Evolutionary conservation across 2,113 vertebrate species (phyloP).

Genomic region (Phylloscopus trochilus): DNA sequence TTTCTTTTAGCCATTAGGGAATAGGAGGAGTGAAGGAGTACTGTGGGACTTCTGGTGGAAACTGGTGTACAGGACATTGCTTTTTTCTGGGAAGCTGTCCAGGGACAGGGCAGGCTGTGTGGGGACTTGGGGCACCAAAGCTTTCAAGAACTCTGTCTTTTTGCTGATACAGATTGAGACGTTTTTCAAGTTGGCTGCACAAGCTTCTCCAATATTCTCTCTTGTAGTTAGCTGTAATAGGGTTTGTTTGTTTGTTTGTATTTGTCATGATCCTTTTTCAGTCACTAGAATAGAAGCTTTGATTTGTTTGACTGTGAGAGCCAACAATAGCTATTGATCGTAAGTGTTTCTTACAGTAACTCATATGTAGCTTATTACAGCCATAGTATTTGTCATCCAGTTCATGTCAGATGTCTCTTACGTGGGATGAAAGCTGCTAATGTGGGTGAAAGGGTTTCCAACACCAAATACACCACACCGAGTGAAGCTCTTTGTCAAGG

Average conservation of each 20-base stretch:
- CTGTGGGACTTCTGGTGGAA: conserved; percentile 35
- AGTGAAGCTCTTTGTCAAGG: background rate
- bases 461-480: background rate
- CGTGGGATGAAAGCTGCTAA: background rate
- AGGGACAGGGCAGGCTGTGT: background rate
- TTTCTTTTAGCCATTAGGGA: conserved; percentile 22
- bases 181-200: background rate
- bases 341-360: background rate
- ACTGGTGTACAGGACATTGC: background rate
- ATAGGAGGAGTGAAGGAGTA: conserved; percentile 10
- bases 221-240: background rate
- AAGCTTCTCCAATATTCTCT: background rate
- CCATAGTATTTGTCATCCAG: background rate
- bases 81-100: conserved; percentile 11
- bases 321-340: background rate
- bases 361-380: background rate
- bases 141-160: background rate
- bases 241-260: no score
- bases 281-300: background rate
- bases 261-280: background rate
- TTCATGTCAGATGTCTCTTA: background rate
- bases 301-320: background rate
- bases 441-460: background rate
- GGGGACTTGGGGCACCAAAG: background rate
- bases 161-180: background rate